Evolutionary conservation across 1,140 invertebrate genomes (phyloP).

Genomic region (Cydia strobilella): DNA sequence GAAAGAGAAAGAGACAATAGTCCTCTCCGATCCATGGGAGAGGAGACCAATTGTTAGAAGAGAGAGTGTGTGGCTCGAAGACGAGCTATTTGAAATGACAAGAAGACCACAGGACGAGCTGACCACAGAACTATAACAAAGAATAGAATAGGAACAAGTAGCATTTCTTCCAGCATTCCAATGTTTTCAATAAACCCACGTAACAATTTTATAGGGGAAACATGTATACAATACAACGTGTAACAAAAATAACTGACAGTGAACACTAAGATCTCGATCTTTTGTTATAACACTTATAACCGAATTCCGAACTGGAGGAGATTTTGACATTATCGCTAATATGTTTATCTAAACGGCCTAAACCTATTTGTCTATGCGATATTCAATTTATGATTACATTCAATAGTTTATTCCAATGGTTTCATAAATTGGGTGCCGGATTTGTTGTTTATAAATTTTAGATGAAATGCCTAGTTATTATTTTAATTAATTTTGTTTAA

Average conservation of each 20-base stretch:
- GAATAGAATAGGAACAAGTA: slow-evolving; percentile 7
- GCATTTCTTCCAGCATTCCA: neutral
- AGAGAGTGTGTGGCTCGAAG: slow-evolving; percentile 83
- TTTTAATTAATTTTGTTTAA: neutral
- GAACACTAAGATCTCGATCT: neutral
- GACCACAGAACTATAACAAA: slow-evolving; percentile 85
- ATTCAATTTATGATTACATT: too few relatives aligned
- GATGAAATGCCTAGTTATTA: too few relatives aligned
- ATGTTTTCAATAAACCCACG: neutral
- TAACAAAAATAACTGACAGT: neutral
- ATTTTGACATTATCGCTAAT: neutral
- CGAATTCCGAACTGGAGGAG: neutral
- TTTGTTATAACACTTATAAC: neutral
- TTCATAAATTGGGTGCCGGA: too few relatives aligned
- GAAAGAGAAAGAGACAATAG: slow-evolving; percentile 61
- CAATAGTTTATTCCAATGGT: too few relatives aligned
- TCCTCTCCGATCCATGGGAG: slow-evolving; percentile 81
- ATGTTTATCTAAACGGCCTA: neutral
- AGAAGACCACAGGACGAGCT: slow-evolving; percentile 89
- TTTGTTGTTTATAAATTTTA: too few relatives aligned
- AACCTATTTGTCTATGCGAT: too few relatives aligned
- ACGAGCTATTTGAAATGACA: slow-evolving; percentile 87
- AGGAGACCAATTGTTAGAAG: slow-evolving; percentile 70
- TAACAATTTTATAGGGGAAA: neutral
- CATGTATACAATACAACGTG: neutral